phyloP scores from a whole-genome alignment of 2,797 vertebrate genomes.

The Cynodonichthys magdalenae region DNA sequence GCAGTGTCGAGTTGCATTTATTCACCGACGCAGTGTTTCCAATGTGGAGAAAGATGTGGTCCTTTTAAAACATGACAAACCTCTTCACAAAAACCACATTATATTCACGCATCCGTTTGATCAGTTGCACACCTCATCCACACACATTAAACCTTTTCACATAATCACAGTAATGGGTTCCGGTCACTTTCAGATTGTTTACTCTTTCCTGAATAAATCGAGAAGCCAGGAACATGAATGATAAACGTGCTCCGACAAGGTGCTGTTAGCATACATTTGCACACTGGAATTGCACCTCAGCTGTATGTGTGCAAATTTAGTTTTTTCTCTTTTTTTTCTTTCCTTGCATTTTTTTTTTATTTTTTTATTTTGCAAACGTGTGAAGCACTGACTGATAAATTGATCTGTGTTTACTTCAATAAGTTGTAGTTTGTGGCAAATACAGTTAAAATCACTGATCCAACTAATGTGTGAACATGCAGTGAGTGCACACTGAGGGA shows the following conservation, averaged over 20 bases:
- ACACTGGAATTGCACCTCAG: conserved; percentile 22
- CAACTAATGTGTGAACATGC: neutral
- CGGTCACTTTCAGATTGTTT: conserved; percentile 4
- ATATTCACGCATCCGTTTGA: conserved; percentile 37
- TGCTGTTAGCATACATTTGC: conserved; percentile 32
- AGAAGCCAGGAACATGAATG: conserved; percentile 22
- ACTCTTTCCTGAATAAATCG: conserved; percentile 17
- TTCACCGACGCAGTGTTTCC: conserved; percentile 23
- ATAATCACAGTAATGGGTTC: neutral
- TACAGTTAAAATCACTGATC: neutral
- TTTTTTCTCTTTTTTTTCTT: conserved; percentile 24
- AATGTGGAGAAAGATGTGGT: conserved; percentile 26
- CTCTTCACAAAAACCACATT: conserved; percentile 4
- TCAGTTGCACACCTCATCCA: conserved; percentile 25
- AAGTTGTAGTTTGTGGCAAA: conserved; percentile 21
- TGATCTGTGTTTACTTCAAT: conserved; percentile 68
- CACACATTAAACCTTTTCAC: conserved; percentile 12
- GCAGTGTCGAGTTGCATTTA: conserved; percentile 50
- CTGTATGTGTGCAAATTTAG: neutral
- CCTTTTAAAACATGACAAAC: conserved; percentile 49
- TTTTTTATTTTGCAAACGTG: conserved; percentile 12
- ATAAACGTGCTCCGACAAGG: conserved; percentile 39
- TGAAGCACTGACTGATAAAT: conserved; percentile 59
- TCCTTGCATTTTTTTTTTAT: neutral
- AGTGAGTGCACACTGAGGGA: neutral